Evolutionary conservation across 1,140 invertebrate genomes (phyloP), one percentile per base, ranked within the genome.

Genomic region (Ruditapes philippinarum): DNA sequence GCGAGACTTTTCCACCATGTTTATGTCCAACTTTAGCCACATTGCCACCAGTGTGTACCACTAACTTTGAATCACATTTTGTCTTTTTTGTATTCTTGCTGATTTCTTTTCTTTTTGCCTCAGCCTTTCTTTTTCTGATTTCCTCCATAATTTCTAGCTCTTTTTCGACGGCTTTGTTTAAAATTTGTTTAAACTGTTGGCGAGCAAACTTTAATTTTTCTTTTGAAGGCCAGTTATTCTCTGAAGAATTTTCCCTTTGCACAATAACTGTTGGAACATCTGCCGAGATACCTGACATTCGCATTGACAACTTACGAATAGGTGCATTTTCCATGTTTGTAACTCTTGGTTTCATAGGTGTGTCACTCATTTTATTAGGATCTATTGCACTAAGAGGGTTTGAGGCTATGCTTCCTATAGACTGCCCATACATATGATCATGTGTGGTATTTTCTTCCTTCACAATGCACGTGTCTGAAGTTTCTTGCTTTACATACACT

Each of bases 121-220:
- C 14, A 68, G 12, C 38, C 42, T 80, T 88, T 70, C 68, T 65
- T 7, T 17, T 19, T 38, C 40, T 88, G 28, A 80, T n/a, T n/a
- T 68, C 74, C n/a, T 70, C 80, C 1, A 79, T 17, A 38, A 88
- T 49, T n/a, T 65, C 74, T 11, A 88, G 19, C 33, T 82, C 79
- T 33, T 76, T 82, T 33, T 89, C 62, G 17, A 89, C 87, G 11
- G 87, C 87, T 42, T 83, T 76, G 33, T 83, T 83, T 2, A 89
- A 28, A 25, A 76, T 73, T 45, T 89, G 36, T 73, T 33, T 40
- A 76, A 89, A 89, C 65, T 81, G 54, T 36, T 28, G 12, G 7
- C 87, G 57, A 4, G 87, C 87, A 89, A 70, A 82, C 57, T 89
- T 89, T 22, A 89, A 42, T 57, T 76, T 76, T 33, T 89, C 87